Conservation (phyloP, 2,797 vertebrate genomes). For the Champsocephalus esox region DNA sequence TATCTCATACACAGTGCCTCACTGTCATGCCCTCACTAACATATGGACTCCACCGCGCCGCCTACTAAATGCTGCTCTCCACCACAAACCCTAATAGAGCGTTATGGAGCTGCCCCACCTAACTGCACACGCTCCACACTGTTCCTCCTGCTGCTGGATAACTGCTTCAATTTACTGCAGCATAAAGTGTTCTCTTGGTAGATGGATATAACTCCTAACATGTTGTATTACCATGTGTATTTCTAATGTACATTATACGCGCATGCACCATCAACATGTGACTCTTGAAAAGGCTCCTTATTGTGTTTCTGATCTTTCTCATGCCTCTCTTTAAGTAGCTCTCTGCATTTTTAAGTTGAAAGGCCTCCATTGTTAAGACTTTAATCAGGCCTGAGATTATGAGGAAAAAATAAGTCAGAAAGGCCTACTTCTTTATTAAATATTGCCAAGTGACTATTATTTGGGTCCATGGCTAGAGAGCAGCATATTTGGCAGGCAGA, state of each 20-base stretch:
- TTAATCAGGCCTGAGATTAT: constrained; percentile 59
- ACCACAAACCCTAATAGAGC: constrained; percentile 66
- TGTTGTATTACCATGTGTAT: constrained; percentile 25
- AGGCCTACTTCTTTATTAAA: constrained; percentile 4
- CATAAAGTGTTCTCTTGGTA: neutral
- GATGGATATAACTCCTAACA: constrained; percentile 10
- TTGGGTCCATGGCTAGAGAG: neutral
- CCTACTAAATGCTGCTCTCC: constrained; percentile 54
- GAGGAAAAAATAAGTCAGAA: constrained; percentile 21
- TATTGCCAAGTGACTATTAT: constrained; percentile 5
- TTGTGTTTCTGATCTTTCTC: constrained; percentile 56
- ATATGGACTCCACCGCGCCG: constrained; percentile 45
- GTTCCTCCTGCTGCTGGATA: constrained; percentile 30
- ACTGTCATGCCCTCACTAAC: constrained; percentile 30
- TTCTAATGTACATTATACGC: constrained; percentile 16
- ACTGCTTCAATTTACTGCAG: constrained; percentile 2
- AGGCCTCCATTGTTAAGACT: constrained; percentile 71
- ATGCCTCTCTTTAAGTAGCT: constrained; percentile 63
- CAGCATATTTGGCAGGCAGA: constrained; percentile 11
- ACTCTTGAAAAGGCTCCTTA: constrained; percentile 55
- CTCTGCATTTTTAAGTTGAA: constrained; percentile 64
- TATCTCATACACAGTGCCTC: constrained; percentile 24
- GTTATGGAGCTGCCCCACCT: constrained; percentile 60
- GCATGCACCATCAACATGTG: constrained; percentile 52
- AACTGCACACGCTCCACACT: constrained; percentile 22